Conservation (phyloP, 2,113 vertebrate species). For the Mormyrus lacerda region DNA sequence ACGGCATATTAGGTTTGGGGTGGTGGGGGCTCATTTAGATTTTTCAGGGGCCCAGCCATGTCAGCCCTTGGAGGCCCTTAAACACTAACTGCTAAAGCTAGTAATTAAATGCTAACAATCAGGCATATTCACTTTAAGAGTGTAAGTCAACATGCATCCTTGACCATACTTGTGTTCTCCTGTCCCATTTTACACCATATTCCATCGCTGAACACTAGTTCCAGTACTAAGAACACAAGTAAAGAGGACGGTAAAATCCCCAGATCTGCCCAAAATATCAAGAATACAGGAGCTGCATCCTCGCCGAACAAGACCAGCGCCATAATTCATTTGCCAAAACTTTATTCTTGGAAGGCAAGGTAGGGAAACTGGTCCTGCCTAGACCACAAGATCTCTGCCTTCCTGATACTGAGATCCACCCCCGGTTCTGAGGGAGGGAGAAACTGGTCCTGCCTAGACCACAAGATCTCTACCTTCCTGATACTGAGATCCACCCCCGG, state of each 20-base stretch:
- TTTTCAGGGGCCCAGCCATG: background rate
- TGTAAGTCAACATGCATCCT: background rate
- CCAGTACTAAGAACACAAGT: background rate
- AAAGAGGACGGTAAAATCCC: too few relatives aligned
- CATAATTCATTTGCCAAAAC: too few relatives aligned
- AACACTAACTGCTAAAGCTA: background rate
- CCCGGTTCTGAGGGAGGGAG: too few relatives aligned
- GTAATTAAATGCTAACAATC: background rate
- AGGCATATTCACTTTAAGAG: background rate
- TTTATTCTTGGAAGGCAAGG: too few relatives aligned
- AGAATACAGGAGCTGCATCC: too few relatives aligned
- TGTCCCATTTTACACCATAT: background rate
- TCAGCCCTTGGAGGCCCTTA: background rate
- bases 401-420: background rate
- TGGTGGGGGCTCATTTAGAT: background rate
- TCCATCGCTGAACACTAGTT: background rate
- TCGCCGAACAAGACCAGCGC: too few relatives aligned
- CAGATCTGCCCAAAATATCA: too few relatives aligned
- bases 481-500: background rate
- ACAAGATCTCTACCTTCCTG: background rate
- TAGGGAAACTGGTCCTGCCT: background rate
- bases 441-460: background rate
- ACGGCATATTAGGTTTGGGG: background rate
- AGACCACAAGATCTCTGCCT: background rate
- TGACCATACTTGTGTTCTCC: background rate